A percentile compares a stretch with the other conserved stretches of the same genome.
Conservation (phyloP, 2,888 invertebrate genomes). For the Drosophila longiperda region DNA sequence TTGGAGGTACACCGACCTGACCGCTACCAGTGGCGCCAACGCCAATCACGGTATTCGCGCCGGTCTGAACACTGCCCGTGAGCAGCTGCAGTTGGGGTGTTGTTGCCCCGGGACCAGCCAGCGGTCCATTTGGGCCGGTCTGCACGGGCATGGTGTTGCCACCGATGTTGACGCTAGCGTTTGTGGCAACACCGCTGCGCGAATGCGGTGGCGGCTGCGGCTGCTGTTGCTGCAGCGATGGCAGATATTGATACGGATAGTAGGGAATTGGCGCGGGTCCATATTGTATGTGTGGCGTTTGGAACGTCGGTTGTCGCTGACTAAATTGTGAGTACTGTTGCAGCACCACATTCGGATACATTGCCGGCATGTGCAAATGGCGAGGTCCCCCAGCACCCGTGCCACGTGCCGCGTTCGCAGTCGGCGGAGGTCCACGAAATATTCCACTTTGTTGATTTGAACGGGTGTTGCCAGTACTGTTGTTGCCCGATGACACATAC, state of each 20-base stretch:
- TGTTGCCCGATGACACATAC: constrained; percentile 80
- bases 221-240: constrained; percentile 66
- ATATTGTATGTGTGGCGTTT: constrained; percentile 76
- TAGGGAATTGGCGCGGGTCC: constrained; percentile 65
- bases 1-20: constrained; percentile 75
- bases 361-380: constrained; percentile 76
- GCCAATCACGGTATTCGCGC: constrained; percentile 85
- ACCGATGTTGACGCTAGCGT: constrained; percentile 65
- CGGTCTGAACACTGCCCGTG: constrained; percentile 82
- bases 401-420: constrained; percentile 65
- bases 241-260: constrained; percentile 67
- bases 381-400: constrained; percentile 56
- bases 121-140: constrained; percentile 76
- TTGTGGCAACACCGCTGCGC: constrained; percentile 74
- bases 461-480: constrained; percentile 76
- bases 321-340: constrained; percentile 75
- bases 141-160: constrained; percentile 76
- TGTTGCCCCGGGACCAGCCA: constrained; percentile 73
- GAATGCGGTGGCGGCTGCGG: constrained; percentile 80
- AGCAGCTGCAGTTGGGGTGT: constrained; percentile 75
- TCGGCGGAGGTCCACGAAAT: constrained; percentile 79
- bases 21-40: constrained; percentile 72
- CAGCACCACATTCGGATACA: constrained; percentile 80
- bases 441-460: constrained; percentile 78
- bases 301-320: constrained; percentile 77